Conservation (phyloP, 2,888 invertebrate species). For the Pollenia griseotomentosa region DNA sequence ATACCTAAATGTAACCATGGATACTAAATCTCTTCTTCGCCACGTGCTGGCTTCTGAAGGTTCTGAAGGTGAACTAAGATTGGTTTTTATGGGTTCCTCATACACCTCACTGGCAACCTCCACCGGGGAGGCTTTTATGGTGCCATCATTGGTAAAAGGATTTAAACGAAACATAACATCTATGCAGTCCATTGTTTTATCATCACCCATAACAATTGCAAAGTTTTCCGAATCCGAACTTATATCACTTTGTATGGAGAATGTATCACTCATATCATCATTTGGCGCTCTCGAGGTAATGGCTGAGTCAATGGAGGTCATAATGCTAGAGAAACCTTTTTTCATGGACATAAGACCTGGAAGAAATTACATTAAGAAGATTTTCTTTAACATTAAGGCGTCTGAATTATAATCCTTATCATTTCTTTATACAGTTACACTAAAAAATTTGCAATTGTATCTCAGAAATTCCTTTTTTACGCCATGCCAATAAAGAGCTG, state of each 20-base stretch:
- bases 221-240: constrained; percentile 95
- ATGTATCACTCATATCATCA: constrained; percentile 90
- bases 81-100: constrained; percentile 87
- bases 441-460: too few species aligned
- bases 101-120: constrained; percentile 94
- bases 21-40: constrained; percentile 91
- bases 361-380: constrained; percentile 4
- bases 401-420: too few species aligned
- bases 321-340: constrained; percentile 92
- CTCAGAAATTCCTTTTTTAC: too few species aligned
- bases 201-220: constrained; percentile 89
- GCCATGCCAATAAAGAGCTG: too few species aligned
- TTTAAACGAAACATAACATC: constrained; percentile 88
- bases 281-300: constrained; percentile 87
- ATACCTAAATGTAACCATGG: constrained; percentile 84
- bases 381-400: neutral
- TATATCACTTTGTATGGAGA: constrained; percentile 91
- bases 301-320: constrained; percentile 94
- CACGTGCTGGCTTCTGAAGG: constrained; percentile 92
- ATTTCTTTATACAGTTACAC: too few species aligned
- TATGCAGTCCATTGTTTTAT: constrained; percentile 88
- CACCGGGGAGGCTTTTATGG: constrained; percentile 85
- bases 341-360: constrained; percentile 90
- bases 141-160: constrained; percentile 85
- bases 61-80: constrained; percentile 92